Conservation (phyloP, 2,888 invertebrate genomes). For the Epirrhoe tristata region DNA sequence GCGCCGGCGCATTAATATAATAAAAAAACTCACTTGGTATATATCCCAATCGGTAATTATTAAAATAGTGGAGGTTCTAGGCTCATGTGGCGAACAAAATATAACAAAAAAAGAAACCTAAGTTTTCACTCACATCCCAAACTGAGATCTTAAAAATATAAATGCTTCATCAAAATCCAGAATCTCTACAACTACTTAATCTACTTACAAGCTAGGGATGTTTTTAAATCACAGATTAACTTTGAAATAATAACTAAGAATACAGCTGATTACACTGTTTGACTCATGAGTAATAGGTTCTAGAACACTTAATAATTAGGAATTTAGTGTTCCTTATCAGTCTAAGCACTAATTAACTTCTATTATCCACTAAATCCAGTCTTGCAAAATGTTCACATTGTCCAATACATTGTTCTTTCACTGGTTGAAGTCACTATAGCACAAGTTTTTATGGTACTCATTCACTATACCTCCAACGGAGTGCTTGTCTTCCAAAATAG, state of each 20-base stretch:
- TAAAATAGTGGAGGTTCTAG: not conserved
- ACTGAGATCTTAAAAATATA: slow-evolving; percentile 31
- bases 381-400: slow-evolving; percentile 11
- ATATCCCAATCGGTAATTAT: not conserved
- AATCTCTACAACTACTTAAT: slow-evolving; percentile 32
- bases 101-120: slow-evolving; percentile 6
- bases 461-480: too few relatives aligned
- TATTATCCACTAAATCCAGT: not conserved
- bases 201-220: slow-evolving; percentile 49
- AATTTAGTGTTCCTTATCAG: not conserved
- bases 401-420: slow-evolving; percentile 5
- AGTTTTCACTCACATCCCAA: slow-evolving; percentile 12
- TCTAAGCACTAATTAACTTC: slow-evolving; percentile 1
- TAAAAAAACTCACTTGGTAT: too few relatives aligned
- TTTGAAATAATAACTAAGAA: slow-evolving; percentile 31
- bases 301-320: slow-evolving; percentile 8
- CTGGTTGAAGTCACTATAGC: slow-evolving; percentile 9
- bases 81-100: slow-evolving; percentile 8
- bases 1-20: too few relatives aligned
- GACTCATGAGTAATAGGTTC: slow-evolving; percentile 19
- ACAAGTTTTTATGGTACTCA: too few relatives aligned
- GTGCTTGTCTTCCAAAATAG: too few relatives aligned
- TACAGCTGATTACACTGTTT: slow-evolving; percentile 13
- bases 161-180: slow-evolving; percentile 38
- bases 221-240: slow-evolving; percentile 55